A percentile compares a stretch with the other conserved stretches of the same genome.
These are phyloP conservation scores for Araneus ventricosus DNA, from an alignment of 1,140 invertebrate species.

Conservation along the genomic window DNA sequence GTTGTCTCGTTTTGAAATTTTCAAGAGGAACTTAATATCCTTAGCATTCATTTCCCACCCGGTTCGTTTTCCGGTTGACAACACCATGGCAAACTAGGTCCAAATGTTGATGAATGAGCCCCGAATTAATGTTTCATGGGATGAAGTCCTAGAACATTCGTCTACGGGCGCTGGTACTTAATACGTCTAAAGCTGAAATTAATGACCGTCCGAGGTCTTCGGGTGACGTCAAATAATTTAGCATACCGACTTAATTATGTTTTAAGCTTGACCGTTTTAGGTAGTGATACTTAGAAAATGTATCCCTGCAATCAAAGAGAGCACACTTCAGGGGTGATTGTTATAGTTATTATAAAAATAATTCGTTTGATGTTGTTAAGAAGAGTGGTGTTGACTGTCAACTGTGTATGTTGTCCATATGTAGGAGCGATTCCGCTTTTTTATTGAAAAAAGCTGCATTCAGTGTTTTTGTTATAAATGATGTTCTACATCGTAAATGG, in stretches of 20 bases:
- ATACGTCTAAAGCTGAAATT: slow-evolving; percentile 72
- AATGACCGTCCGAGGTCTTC: slow-evolving; percentile 58
- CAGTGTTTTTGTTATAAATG: no score
- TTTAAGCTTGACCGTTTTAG: slow-evolving; percentile 55
- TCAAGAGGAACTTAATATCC: slow-evolving; percentile 43
- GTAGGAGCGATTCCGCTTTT: neutral
- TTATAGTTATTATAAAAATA: neutral
- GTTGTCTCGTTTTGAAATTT: neutral
- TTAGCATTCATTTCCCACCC: slow-evolving; percentile 37
- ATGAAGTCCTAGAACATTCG: slow-evolving; percentile 48
- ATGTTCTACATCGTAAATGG: no score
- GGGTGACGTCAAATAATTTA: slow-evolving; percentile 72
- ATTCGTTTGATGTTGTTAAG: neutral
- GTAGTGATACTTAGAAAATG: slow-evolving; percentile 33
- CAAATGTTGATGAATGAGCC: slow-evolving; percentile 41
- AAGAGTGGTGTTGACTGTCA: slow-evolving; percentile 3
- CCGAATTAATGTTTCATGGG: slow-evolving; percentile 62
- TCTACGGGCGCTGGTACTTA: slow-evolving; percentile 36
- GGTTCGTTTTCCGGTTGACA: slow-evolving; percentile 32
- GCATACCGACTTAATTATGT: slow-evolving; percentile 72
- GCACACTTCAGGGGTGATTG: neutral
- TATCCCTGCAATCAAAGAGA: neutral
- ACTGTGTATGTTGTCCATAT: neutral
- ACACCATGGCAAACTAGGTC: slow-evolving; percentile 32
- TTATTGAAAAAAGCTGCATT: no score